phyloP scores from a whole-genome alignment of 2,113 vertebrate species.

The Hippocampus guttulatus region DNA sequence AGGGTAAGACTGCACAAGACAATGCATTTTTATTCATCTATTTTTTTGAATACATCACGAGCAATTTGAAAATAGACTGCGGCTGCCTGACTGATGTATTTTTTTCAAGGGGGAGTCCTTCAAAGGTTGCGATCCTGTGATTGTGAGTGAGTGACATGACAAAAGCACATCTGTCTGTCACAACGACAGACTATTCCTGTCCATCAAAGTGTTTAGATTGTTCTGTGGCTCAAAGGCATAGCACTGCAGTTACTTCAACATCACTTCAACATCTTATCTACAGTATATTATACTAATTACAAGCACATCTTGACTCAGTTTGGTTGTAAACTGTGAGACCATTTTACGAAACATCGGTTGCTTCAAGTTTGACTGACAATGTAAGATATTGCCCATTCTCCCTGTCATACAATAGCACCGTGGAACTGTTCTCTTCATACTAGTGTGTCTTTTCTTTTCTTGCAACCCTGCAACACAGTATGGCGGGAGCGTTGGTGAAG shows the following conservation, averaged over 20 bases:
- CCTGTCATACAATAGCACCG: neutral
- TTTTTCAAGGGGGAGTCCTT: constrained; percentile 33
- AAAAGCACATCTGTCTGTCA: constrained; percentile 48
- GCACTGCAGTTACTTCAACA: constrained; percentile 16
- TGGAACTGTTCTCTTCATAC: neutral
- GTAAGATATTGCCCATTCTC: neutral
- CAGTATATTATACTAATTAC: neutral
- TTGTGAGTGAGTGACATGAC: constrained; percentile 33
- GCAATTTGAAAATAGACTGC: constrained; percentile 49
- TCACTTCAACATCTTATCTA: neutral
- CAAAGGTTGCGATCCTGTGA: constrained; percentile 42
- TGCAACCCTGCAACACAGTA: too few species aligned
- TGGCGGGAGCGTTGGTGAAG: too few species aligned
- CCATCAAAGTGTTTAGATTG: constrained; percentile 28
- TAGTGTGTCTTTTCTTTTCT: neutral
- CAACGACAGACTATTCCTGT: constrained; percentile 44
- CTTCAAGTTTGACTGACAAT: neutral
- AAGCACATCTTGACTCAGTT: neutral
- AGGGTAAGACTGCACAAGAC: too few species aligned
- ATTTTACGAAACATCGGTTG: neutral
- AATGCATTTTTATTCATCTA: neutral
- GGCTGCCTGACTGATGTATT: constrained; percentile 46
- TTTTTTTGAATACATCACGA: neutral
- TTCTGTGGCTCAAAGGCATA: constrained; percentile 23
- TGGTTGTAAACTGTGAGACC: neutral